Base-by-base conservation (phyloP, 2,888 invertebrate species). In the Allophyes oxyacanthae region DNA sequence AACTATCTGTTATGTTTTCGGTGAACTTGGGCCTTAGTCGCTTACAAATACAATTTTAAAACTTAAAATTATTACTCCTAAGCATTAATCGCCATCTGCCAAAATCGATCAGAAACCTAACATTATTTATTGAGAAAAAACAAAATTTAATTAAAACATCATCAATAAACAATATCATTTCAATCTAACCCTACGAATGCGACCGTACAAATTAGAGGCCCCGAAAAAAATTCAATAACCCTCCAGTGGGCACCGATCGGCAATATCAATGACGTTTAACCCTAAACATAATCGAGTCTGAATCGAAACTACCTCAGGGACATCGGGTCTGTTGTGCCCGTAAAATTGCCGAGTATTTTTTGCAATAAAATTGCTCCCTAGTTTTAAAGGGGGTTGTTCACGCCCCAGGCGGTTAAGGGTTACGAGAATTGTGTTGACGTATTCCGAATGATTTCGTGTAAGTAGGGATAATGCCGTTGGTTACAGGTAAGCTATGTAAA, bases 251-350 rank as follows among this genome's bases (percentile, higher is more conserved):
- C 82, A 79, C 83, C 88, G 86, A 89, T 88, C 88, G 89, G 88
- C 87, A 88, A 92, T 94, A 94, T 92, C 93, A 92, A 92, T 93
- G 92, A 90, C 90, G 87, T 90, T 93, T 94, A 93, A 94, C 94
- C 94, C 93, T 92, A 91, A 91, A 92, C 90, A 90, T 93, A 92
- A 94, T 94, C 91, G 92, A 86, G 89, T 88, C 85, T 83, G 89
- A 87, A 90, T 91, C 87, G 91, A 91, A 93, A 93, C 93, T 92
- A 94, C 93, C 93, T 94, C 84, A 83, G 93, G 93, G 93, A 90
- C 93, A 87, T 79, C 75, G 83, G 91, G 87, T 83, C 85, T 83
- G 85, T 87, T 85, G 86, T 83, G 80, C 83, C 79, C 89, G 88
- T 90, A 83, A 91, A 92, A 92, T 90, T 91, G 92, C 85, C 82